phyloP scores from a whole-genome alignment of 2,888 invertebrate species.

The Phlogophora meticulosa region DNA sequence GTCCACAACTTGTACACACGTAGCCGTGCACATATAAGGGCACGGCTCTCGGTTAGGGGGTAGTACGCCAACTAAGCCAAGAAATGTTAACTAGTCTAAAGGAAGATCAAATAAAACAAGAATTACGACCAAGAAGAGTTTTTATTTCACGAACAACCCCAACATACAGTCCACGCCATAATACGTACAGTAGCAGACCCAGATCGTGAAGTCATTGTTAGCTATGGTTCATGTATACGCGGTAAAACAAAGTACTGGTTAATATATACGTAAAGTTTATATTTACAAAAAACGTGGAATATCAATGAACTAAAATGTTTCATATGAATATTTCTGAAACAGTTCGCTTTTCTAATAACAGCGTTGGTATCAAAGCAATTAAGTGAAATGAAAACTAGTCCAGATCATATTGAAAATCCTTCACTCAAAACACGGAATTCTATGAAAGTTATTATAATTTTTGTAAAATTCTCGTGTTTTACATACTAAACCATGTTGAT shows the following conservation, averaged over 20 bases:
- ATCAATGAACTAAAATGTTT: conserved; percentile 5
- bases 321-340: conserved; percentile 35
- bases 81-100: no score
- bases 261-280: background rate
- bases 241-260: background rate
- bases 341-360: conserved; percentile 29
- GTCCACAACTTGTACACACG: no score
- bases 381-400: conserved; percentile 35
- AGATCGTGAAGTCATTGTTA: conserved; percentile 28
- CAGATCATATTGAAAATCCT: conserved; percentile 42
- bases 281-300: background rate
- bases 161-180: no score
- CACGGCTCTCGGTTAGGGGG: no score
- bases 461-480: conserved; percentile 47
- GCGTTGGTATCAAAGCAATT: background rate
- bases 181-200: background rate
- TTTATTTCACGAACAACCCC: no score
- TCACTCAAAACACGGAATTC: conserved; percentile 26
- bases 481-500: conserved; percentile 31
- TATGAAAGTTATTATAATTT: conserved; percentile 40
- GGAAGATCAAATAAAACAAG: no score
- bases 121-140: no score
- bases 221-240: conserved; percentile 4
- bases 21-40: no score
- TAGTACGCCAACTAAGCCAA: no score